These are phyloP conservation scores for Gephyroberyx darwinii DNA, from an alignment of 2,797 vertebrate genomes.

Conservation along the genomic window DNA sequence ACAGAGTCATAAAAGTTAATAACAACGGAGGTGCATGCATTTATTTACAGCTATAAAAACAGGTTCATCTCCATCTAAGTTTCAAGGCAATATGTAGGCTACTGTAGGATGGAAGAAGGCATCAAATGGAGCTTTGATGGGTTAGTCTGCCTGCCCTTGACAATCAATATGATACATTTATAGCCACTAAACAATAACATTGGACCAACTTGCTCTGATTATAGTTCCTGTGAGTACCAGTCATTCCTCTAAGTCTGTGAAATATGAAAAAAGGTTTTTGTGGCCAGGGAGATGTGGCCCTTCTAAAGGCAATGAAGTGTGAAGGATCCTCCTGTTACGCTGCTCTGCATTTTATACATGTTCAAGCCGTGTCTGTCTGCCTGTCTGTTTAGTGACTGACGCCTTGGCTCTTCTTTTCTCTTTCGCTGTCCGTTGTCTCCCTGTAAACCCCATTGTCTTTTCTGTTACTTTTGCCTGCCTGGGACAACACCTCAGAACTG, in stretches of 20 bases:
- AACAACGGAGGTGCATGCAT: slow-evolving; percentile 48
- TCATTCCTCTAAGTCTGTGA: slow-evolving; percentile 60
- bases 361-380: slow-evolving; percentile 48
- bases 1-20: slow-evolving; percentile 8
- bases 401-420: slow-evolving; percentile 59
- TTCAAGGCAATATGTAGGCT: not conserved
- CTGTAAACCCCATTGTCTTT: slow-evolving; percentile 67
- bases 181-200: slow-evolving; percentile 37
- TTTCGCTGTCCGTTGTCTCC: slow-evolving; percentile 68
- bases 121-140: slow-evolving; percentile 29
- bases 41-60: slow-evolving; percentile 47
- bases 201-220: slow-evolving; percentile 47
- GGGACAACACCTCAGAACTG: slow-evolving; percentile 71
- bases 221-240: slow-evolving; percentile 53
- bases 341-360: slow-evolving; percentile 60
- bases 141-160: slow-evolving; percentile 24
- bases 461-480: slow-evolving; percentile 56
- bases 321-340: slow-evolving; percentile 68
- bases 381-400: slow-evolving; percentile 61
- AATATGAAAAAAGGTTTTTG: slow-evolving; percentile 62
- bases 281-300: slow-evolving; percentile 62
- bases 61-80: slow-evolving; percentile 15
- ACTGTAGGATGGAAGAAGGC: slow-evolving; percentile 27
- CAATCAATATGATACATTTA: slow-evolving; percentile 39
- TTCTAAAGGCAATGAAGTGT: slow-evolving; percentile 69